Base-by-base conservation (phyloP, 2,797 vertebrate species). In the Lithobates sylvaticus region DNA sequence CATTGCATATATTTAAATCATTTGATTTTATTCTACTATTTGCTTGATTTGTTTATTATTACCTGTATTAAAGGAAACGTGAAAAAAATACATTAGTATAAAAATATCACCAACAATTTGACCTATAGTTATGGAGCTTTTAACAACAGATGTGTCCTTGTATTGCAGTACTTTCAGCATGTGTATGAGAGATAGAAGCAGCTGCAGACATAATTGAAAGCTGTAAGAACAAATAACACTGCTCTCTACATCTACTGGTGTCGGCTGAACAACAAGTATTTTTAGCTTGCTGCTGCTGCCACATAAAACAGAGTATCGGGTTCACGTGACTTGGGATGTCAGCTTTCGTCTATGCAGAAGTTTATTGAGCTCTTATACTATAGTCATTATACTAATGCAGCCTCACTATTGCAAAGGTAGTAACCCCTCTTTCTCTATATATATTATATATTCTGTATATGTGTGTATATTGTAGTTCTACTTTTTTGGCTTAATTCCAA, bases 171-270 rank as follows among this genome's bases (percentile, higher is more conserved):
- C 84, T 87, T 87, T 7, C 64, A 84, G 76, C 44, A 36, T 10
- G 65, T 9, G 12, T 65, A 65, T 87, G 86, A 87, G 36, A 32
- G 81, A 87, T 42, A 21, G 70, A 64, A 87, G 36, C 86, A 87
- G 86, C 86, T 87, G 86, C 86, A 84, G 36, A 75, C 61, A 79
- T 64, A 84, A 76, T 34, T 75, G 70, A 76, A 87, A 70, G 34
- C 75, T 5, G 34, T 50, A 64, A 69, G 69, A 65, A 80, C 44
- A 87, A 84, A 80, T 80, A 87, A 39, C 44, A n/a, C 61, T 44
- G 54, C 21, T 44, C 79, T 54, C 54, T 67, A 7, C 32, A 26
- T 84, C 44, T n/a, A 78, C 81, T 68, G 81, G 76, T 76, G 71
- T 80, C 81, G 84, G 71, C 39, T 70, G 64, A 84, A 21, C 64